Base-by-base conservation (phyloP, 1,140 invertebrate genomes). In the Procambarus virginalis region DNA sequence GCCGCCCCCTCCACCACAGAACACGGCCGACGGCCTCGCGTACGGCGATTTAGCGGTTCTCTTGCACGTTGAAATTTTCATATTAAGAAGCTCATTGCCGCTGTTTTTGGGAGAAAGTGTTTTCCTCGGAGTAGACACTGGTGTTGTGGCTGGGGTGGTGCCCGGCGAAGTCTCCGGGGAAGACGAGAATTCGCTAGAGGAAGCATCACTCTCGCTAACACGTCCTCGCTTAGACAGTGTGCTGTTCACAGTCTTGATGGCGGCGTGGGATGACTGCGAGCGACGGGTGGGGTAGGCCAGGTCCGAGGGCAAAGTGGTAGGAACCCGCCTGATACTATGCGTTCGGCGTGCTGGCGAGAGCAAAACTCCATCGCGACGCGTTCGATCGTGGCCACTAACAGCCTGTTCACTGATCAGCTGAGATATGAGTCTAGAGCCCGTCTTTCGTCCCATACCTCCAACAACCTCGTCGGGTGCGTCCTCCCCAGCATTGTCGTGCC, bases 171-270 rank as follows among this genome's bases (percentile, higher is more conserved):
- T 90, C 2, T 92, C 91, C 2, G 91, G 91, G 8, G 91, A 92
- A n/a, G 91, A 92, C 34, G 89, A 91, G 46, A 89, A n/a, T 79
- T 92, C 91, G 80, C 87, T 92, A 20, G 89, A 91, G 58, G 91
- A 92, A 48, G 90, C 84, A 51, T 92, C 91, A 82, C 91, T 92
- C 79, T 92, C 91, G 81, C 90, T 92, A 14, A 51, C 70, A 12
- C 87, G 68, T 14, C 34, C 8, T 14, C 91, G 86, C n/a, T 86
- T 86, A 45, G 70, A 45, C n/a, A 55, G 45, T 8, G 49, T 48
- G 14, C 60, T n/a, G 3, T 70, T 46, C 17, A 64, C 46, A 20
- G 83, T 75, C 68, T 89, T 89, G 45, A 89, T 83, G 46, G 91
- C 87, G 75, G 91, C 91, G 76, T 89, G 88, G 9, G 91, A 91